Conservation (phyloP, 2,113 vertebrate species). For the Pteruthius melanotis region DNA sequence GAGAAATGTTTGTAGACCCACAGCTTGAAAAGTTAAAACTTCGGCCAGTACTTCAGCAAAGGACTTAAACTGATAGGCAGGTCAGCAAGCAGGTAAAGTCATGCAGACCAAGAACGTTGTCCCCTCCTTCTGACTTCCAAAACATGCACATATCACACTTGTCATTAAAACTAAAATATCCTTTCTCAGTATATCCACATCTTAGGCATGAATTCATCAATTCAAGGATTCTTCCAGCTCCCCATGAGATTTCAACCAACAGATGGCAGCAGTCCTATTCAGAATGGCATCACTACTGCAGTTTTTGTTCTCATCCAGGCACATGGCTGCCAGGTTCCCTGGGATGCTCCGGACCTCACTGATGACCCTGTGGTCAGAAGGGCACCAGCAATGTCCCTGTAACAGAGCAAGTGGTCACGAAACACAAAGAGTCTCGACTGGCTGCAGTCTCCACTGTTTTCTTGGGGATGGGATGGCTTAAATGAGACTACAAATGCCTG, state of each 20-base stretch:
- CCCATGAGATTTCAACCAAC: slow-evolving; percentile 50
- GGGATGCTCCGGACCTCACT: not conserved
- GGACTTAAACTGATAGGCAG: not conserved
- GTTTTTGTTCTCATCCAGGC: not conserved
- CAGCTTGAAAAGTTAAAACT: not conserved
- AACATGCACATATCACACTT: not conserved
- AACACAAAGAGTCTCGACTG: not conserved
- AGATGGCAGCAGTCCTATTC: slow-evolving; percentile 68
- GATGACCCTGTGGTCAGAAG: not conserved
- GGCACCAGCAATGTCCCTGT: not conserved
- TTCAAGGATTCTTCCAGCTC: slow-evolving; percentile 28
- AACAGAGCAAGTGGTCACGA: not conserved
- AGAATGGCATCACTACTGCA: not conserved
- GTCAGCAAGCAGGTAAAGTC: not conserved
- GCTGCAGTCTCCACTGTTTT: not conserved
- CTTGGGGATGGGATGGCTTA: not conserved
- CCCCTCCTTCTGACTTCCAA: accelerated
- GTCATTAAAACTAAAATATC: not conserved
- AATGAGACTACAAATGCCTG: not conserved
- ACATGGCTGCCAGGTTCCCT: not conserved
- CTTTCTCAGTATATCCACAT: not conserved
- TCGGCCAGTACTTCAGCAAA: not conserved
- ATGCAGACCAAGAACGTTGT: not conserved
- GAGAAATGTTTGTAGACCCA: not conserved
- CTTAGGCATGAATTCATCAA: not conserved